Conservation (phyloP, 2,113 vertebrate species). For the Otus sunia region DNA sequence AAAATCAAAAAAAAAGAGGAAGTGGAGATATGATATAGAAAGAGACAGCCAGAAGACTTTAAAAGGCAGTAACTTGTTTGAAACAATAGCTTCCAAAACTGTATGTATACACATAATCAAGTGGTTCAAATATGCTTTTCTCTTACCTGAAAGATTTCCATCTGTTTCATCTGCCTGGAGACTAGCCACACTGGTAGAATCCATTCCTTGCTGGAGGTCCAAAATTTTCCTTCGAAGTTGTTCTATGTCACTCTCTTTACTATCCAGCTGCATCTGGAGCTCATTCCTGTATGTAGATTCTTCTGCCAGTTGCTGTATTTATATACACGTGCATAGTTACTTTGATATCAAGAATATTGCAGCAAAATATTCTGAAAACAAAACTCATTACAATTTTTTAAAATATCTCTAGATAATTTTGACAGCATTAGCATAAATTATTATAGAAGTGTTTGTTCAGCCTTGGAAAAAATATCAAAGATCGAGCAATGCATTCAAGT, state of each 20-base stretch:
- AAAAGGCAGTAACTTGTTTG: background rate
- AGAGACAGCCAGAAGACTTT: background rate
- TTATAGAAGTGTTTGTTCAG: background rate
- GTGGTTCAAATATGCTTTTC: background rate
- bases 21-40: background rate
- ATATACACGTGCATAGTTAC: background rate
- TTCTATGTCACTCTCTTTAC: slow-evolving; percentile 98
- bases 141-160: slow-evolving; percentile 89
- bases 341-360: background rate
- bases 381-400: background rate
- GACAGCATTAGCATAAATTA: background rate
- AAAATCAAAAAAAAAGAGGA: background rate
- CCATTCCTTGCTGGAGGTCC: slow-evolving; percentile 90
- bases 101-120: background rate
- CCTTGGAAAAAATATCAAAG: background rate
- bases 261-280: slow-evolving; percentile 97
- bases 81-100: background rate
- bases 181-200: slow-evolving; percentile 93
- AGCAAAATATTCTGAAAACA: background rate
- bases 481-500: background rate
- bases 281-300: slow-evolving; percentile 91
- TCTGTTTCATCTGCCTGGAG: slow-evolving; percentile 89
- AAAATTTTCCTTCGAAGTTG: slow-evolving; percentile 90
- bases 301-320: slow-evolving; percentile 90
- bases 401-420: background rate